phyloP scores from a whole-genome alignment of 2,113 vertebrate species.

The Megaleporinus macrocephalus region DNA sequence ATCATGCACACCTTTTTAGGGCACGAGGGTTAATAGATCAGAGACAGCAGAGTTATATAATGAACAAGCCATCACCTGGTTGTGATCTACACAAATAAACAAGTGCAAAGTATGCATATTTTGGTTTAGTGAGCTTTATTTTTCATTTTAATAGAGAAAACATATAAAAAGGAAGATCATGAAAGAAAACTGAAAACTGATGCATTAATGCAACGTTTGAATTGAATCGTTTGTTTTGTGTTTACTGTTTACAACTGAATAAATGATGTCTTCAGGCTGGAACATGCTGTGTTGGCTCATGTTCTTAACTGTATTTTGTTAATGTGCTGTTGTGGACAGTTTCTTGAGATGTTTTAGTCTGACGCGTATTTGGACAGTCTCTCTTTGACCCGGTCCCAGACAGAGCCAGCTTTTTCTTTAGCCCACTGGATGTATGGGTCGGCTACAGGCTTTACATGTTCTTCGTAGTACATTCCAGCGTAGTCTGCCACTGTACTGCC shows the following conservation, averaged over 20 bases:
- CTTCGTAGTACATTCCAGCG: conserved; percentile 67
- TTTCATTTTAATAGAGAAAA: not conserved
- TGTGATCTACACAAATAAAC: not conserved
- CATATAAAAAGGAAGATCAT: too few species aligned
- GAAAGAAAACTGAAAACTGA: too few species aligned
- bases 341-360: conserved; percentile 15
- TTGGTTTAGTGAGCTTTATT: conserved; percentile 28
- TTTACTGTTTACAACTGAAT: too few species aligned
- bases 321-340: not conserved
- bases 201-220: too few species aligned
- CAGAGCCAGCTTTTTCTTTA: conserved; percentile 28
- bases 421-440: conserved; percentile 65
- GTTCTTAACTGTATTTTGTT: not conserved
- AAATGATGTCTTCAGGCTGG: too few species aligned
- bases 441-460: conserved; percentile 67
- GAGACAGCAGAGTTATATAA: not conserved
- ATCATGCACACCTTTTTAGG: not conserved
- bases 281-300: not conserved
- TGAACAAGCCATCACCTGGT: not conserved
- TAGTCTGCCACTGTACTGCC: conserved; percentile 34
- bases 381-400: conserved; percentile 59
- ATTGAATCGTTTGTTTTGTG: too few species aligned
- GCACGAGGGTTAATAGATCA: not conserved
- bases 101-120: not conserved
- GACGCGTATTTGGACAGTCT: not conserved